phyloP scores from a whole-genome alignment of 2,113 vertebrate species.

The Semicossyphus pulcher region DNA sequence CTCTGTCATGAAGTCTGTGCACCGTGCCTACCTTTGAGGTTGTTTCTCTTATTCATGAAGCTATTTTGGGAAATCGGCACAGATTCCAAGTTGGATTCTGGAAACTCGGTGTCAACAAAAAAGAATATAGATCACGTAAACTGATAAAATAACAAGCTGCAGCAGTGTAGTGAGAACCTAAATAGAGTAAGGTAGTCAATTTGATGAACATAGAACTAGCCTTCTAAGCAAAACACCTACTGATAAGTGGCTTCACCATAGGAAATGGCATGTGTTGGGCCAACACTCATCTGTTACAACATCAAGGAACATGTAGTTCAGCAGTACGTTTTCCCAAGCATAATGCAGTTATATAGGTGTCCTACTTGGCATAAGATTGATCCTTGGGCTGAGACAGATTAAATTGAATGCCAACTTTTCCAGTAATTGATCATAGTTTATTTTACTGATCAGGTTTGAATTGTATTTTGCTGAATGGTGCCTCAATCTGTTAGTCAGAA shows the following conservation, averaged over 20 bases:
- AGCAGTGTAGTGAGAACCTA: background rate
- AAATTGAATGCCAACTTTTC: too few species aligned
- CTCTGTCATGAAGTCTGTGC: slow-evolving; percentile 20
- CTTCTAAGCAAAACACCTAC: background rate
- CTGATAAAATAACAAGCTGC: background rate
- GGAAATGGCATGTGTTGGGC: background rate
- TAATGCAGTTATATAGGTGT: too few species aligned
- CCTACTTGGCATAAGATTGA: too few species aligned
- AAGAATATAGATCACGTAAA: background rate
- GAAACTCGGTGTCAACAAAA: background rate
- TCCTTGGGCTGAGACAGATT: too few species aligned
- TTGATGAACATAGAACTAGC: background rate
- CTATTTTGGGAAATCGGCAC: background rate
- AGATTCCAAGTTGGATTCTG: slow-evolving; percentile 2
- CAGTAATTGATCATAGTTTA: too few species aligned
- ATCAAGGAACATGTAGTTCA: too few species aligned
- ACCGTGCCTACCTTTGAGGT: background rate
- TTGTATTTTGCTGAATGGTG: background rate
- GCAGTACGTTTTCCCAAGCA: too few species aligned
- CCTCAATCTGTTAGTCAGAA: slow-evolving; percentile 23
- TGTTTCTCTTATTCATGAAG: background rate
- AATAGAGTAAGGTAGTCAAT: background rate
- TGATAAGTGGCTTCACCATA: background rate
- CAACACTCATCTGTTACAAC: too few species aligned
- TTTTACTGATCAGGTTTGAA: background rate